Conservation (phyloP, 2,797 vertebrate species). For the Sarcophilus harrisii region DNA sequence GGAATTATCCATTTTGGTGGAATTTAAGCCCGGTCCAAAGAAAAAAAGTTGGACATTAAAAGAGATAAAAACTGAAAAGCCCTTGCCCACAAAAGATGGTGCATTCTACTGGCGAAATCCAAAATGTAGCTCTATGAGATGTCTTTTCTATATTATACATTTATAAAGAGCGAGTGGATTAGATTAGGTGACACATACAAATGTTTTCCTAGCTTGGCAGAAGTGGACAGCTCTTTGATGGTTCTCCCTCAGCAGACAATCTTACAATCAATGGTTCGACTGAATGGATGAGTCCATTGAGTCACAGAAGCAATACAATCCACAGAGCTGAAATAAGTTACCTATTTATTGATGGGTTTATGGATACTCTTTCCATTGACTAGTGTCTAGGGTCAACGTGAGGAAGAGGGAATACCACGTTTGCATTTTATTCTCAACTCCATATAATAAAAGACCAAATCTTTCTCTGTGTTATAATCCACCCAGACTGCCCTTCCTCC, state of each 20-base stretch:
- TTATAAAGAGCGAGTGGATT: neutral
- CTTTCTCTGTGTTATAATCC: slow-evolving; percentile 26
- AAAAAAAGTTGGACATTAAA: neutral
- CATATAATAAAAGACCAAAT: slow-evolving; percentile 14
- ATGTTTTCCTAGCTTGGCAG: neutral
- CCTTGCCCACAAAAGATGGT: neutral
- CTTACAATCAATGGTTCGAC: neutral
- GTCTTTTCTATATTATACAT: neutral
- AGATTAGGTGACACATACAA: neutral
- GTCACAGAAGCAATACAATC: neutral
- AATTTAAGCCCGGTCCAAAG: neutral
- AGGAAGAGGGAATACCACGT: neutral
- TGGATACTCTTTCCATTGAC: neutral
- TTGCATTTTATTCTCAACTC: neutral
- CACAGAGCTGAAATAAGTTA: neutral
- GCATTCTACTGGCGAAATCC: neutral
- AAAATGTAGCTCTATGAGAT: neutral
- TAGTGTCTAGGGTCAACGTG: neutral
- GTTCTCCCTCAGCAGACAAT: neutral
- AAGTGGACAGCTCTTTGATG: neutral
- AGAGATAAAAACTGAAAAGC: neutral
- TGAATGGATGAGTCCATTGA: neutral
- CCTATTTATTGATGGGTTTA: slow-evolving; percentile 11
- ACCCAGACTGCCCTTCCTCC: neutral
- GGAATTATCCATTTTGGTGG: neutral